Evolutionary conservation across 30 jellyfish, hydroid and myxozoan species (phyloP).

Genomic region (Catostylus mosaicus): DNA sequence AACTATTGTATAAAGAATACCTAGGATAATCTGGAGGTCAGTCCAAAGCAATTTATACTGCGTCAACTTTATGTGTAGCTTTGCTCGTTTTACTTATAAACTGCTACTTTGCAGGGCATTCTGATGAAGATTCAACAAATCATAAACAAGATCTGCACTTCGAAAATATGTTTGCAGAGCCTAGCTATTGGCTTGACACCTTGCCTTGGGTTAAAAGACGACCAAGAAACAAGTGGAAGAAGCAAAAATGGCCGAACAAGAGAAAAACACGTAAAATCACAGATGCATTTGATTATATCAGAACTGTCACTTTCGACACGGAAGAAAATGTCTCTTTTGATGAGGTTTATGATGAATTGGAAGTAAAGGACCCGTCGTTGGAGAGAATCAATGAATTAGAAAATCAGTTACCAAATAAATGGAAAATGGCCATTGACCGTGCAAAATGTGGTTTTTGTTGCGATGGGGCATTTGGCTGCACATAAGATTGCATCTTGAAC

Average conservation of each 20-base stretch:
- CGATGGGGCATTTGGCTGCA: conserved; percentile 27
- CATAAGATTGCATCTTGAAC: neutral
- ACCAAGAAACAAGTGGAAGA: neutral
- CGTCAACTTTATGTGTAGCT: too few species aligned
- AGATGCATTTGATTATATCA: conserved; percentile 8
- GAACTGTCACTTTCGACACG: neutral
- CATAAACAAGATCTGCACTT: too few species aligned
- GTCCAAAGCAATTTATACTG: too few species aligned
- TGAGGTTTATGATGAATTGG: neutral
- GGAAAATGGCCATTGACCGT: neutral
- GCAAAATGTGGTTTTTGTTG: neutral
- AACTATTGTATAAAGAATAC: too few species aligned
- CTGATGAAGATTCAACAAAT: too few species aligned
- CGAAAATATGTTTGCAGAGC: too few species aligned
- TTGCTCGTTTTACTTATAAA: too few species aligned
- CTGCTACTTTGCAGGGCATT: too few species aligned
- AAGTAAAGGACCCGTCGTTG: neutral
- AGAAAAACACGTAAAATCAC: neutral
- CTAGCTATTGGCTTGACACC: neutral
- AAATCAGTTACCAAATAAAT: neutral
- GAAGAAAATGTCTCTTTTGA: neutral
- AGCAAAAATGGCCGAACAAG: neutral
- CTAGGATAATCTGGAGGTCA: too few species aligned
- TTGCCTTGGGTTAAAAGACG: conserved; percentile 34
- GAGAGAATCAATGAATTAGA: neutral